phyloP scores from a whole-genome alignment of 37 sponge, comb jelly and placozoan genomes.

The Hormiphora californensis region DNA sequence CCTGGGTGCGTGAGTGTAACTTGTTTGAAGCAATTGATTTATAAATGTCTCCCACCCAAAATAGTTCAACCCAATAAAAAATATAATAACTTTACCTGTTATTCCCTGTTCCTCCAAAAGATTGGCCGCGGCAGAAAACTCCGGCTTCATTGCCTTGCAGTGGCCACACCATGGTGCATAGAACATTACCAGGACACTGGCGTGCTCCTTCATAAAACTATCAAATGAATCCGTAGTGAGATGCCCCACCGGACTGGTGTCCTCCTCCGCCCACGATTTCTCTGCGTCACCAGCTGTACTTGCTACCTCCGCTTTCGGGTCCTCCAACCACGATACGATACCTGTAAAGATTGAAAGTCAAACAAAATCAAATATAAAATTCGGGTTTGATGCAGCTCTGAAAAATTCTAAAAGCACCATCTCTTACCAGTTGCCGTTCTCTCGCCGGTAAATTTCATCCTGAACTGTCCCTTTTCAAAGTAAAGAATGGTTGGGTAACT shows the following conservation, averaged over 20 bases:
- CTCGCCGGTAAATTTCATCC: not conserved
- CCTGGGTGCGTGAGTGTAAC: too few relatives aligned
- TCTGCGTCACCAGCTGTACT: slow-evolving; percentile 47
- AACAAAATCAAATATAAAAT: too few relatives aligned
- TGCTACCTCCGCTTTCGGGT: slow-evolving; percentile 17
- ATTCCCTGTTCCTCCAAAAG: slow-evolving; percentile 65
- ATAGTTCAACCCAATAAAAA: too few relatives aligned
- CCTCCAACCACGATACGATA: slow-evolving; percentile 36
- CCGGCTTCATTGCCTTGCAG: slow-evolving; percentile 91
- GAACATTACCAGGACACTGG: slow-evolving; percentile 90
- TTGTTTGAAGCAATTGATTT: too few relatives aligned
- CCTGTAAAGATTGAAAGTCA: not conserved
- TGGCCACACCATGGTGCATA: slow-evolving; percentile 96
- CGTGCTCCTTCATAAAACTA: slow-evolving; percentile 59
- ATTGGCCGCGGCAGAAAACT: slow-evolving; percentile 66
- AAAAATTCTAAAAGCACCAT: too few relatives aligned
- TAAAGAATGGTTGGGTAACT: slow-evolving; percentile 89
- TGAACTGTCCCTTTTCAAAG: slow-evolving; percentile 62
- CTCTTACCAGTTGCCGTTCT: not conserved
- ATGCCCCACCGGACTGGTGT: slow-evolving; percentile 69
- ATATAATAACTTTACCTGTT: not conserved
- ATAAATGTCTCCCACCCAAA: too few relatives aligned
- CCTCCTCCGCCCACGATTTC: slow-evolving; percentile 62
- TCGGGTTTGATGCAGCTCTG: too few relatives aligned
- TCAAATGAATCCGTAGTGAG: slow-evolving; percentile 71